Evolutionary conservation across 2,113 vertebrate genomes (phyloP).

Genomic region (Tamias sibiricus): DNA sequence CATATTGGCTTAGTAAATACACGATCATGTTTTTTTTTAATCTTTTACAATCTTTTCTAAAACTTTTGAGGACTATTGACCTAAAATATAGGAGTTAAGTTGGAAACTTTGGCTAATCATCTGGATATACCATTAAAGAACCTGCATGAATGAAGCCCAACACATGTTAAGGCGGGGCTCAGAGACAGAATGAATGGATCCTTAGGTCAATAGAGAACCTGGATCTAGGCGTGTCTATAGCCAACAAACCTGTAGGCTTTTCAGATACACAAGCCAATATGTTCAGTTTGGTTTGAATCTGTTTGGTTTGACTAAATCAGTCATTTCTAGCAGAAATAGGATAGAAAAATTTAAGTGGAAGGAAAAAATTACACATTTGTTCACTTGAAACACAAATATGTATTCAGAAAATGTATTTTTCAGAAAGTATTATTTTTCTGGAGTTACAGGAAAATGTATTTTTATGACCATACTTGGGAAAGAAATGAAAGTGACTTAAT

Average conservation of each 20-base stretch:
- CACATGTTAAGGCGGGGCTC: fast-evolving
- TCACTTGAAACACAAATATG: too few species aligned
- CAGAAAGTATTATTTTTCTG: too few species aligned
- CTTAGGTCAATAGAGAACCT: not conserved
- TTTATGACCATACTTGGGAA: not conserved
- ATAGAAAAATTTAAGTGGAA: not conserved
- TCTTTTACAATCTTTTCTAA: not conserved
- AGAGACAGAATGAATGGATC: not conserved
- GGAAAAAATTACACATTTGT: not conserved
- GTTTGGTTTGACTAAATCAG: not conserved
- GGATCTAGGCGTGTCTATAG: not conserved
- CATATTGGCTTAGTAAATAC: not conserved
- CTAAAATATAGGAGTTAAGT: not conserved
- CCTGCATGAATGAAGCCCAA: not conserved
- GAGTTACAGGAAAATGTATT: not conserved
- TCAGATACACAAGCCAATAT: not conserved
- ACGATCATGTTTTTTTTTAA: not conserved
- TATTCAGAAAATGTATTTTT: too few species aligned
- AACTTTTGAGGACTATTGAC: not conserved
- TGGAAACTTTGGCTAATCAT: not conserved
- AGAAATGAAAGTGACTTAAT: not conserved
- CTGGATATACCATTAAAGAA: not conserved
- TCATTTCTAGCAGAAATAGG: not conserved
- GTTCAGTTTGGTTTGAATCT: not conserved
- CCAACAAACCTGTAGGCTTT: not conserved